A percentile compares a stretch with the other conserved stretches of the same genome.
These are phyloP conservation scores for Lutraria rhynchaena DNA, from an alignment of 1,140 invertebrate genomes.

Conservation along the genomic window DNA sequence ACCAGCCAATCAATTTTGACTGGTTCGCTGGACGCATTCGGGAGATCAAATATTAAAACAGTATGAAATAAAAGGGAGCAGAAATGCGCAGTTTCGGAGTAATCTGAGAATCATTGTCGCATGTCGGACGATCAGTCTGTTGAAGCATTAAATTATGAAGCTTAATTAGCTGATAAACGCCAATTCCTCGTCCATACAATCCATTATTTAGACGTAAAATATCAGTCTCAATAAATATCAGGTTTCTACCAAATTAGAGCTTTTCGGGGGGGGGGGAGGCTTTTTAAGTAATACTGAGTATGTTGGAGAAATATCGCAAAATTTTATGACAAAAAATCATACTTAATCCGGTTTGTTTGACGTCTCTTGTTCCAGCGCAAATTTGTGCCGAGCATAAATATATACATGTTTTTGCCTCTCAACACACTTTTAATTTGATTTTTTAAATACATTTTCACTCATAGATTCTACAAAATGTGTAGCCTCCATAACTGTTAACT, in stretches of 20 bases:
- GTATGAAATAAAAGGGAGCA: slow-evolving; percentile 20
- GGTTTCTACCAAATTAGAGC: neutral
- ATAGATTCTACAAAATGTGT: too few species aligned
- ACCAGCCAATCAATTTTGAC: neutral
- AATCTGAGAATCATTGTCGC: slow-evolving; percentile 43
- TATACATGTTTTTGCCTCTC: too few species aligned
- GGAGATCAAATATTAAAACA: slow-evolving; percentile 17
- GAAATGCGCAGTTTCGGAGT: slow-evolving; percentile 13
- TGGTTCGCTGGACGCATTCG: neutral
- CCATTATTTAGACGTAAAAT: slow-evolving; percentile 27
- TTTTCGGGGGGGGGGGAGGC: too few species aligned
- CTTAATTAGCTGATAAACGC: slow-evolving; percentile 55
- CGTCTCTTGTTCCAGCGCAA: too few species aligned
- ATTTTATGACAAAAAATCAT: too few species aligned
- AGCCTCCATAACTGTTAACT: too few species aligned
- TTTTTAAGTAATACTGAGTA: too few species aligned
- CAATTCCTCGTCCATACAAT: neutral
- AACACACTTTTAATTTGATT: too few species aligned
- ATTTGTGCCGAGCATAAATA: too few species aligned
- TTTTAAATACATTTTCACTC: too few species aligned
- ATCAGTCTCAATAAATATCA: slow-evolving; percentile 54
- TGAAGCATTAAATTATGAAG: slow-evolving; percentile 25
- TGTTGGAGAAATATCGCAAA: too few species aligned
- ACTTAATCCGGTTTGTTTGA: too few species aligned
- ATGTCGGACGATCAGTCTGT: slow-evolving; percentile 1